Evolutionary conservation across 1,140 invertebrate species (phyloP), one percentile per base, ranked within the genome.

Genomic region (Capitella teleta): DNA sequence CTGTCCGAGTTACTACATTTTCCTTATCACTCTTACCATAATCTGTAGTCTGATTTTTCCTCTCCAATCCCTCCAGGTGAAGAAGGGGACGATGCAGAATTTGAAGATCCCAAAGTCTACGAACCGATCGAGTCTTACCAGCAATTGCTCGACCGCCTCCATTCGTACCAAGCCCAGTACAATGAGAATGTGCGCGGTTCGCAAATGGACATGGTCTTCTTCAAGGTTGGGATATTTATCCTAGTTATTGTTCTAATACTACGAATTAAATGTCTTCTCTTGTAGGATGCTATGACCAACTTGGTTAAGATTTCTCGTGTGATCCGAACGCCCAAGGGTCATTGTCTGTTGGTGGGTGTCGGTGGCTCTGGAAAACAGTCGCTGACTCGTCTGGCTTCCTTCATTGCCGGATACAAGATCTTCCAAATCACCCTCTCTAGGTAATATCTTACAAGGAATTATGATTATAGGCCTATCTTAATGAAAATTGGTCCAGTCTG

Each of bases 191-290:
- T 95, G 41, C 76, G 92, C 61, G 90, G 91, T 2, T 83, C 84
- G 49, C 88, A 88, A 45, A 94, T 96, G 90, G 92, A 97, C 75
- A 75, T 97, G 25, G 93, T 97, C n/a, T 97, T 96, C 74, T 97
- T 97, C 68, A 90, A 89, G 26, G 69, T 70, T 53, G 36, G 32
- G 32, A n/a, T 44, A 34, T 10, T 12, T 34, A 34, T 34, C 16
- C 32, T 34, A 12, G 32, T 10, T 34, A 34, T 34, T 34, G 10
- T 12, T 34, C 16, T 34, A 12, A 34, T 34, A 10, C 16, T 10
- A 34, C 10, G 16, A 34, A 34, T 12, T 34, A 34, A 10, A 34
- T 34, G 32, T 34, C 10, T 1, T 34, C 32, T 34, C 16, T 34
- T 34, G 16, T 16, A 72, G 68, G 92, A 97, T 74, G 92, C 93